Percentiles rank a stretch among this genome's conserved stretches.
phyloP scores from a whole-genome alignment of 2,888 invertebrate species.

The Eudemis profundana region DNA sequence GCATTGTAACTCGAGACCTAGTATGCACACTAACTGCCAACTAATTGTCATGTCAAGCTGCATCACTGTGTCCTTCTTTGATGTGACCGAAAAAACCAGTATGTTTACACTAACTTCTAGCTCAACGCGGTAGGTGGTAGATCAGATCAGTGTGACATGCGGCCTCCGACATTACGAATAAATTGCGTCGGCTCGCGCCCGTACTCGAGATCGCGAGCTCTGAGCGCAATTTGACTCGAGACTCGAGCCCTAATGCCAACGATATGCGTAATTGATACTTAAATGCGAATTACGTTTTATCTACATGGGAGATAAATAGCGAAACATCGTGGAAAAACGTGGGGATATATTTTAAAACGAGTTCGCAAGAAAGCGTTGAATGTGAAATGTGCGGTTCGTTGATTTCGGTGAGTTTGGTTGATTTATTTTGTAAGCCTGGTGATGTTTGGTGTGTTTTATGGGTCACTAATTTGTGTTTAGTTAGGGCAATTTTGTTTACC shows the following conservation, averaged over 20 bases:
- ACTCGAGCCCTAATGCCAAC: conserved; percentile 43
- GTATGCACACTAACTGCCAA: no score
- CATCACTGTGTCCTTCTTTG: no score
- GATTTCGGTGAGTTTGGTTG: not conserved
- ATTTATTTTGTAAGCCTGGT: no score
- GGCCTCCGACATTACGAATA: conserved; percentile 42
- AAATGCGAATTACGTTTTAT: conserved; percentile 40
- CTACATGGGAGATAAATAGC: conserved; percentile 19
- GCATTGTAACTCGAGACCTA: not conserved
- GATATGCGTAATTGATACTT: conserved; percentile 50
- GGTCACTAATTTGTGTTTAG: not conserved
- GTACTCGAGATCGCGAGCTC: conserved; percentile 44
- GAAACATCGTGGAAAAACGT: conserved; percentile 1
- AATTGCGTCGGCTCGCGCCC: conserved; percentile 45
- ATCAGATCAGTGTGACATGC: conserved; percentile 36
- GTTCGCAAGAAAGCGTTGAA: conserved; percentile 2
- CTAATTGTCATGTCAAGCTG: no score
- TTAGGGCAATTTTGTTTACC: no score
- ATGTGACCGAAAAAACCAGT: no score
- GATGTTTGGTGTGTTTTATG: not conserved
- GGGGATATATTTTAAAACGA: conserved; percentile 8
- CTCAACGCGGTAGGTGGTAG: no score
- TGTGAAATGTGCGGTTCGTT: not conserved
- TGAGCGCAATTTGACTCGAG: conserved; percentile 45
- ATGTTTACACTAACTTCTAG: no score